phyloP scores from a whole-genome alignment of 2,888 invertebrate genomes.

The Drosophila setosimentum region DNA sequence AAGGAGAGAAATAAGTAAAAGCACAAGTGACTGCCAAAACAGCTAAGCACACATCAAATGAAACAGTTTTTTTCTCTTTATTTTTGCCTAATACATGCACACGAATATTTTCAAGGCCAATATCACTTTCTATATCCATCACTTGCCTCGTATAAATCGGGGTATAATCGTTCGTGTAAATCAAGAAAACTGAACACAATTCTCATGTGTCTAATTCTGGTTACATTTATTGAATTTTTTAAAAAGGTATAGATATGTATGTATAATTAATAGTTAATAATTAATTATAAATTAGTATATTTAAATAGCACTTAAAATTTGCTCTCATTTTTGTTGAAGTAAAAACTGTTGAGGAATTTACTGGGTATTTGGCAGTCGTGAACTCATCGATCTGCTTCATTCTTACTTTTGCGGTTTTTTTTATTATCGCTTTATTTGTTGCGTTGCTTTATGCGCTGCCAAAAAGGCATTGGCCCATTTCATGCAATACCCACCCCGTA shows the following conservation, averaged over 20 bases:
- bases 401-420: constrained; percentile 35
- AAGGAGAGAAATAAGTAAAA: constrained; percentile 70
- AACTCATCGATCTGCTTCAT: neutral
- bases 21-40: constrained; percentile 60
- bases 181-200: neutral
- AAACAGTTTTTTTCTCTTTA: constrained; percentile 34
- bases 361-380: constrained; percentile 21
- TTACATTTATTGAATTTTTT: neutral
- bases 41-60: constrained; percentile 34
- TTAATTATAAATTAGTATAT: too few species aligned
- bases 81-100: constrained; percentile 44
- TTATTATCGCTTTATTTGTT: constrained; percentile 32
- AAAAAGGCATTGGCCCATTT: constrained; percentile 76
- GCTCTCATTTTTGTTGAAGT: neutral
- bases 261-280: neutral
- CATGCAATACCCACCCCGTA: constrained; percentile 1
- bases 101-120: constrained; percentile 77
- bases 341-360: neutral
- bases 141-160: neutral
- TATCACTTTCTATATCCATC: constrained; percentile 63
- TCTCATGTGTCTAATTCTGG: neutral
- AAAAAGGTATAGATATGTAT: neutral
- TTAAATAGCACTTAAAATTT: neutral
- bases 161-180: constrained; percentile 14
- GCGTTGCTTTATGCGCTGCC: constrained; percentile 46